Conservation (phyloP, 2,113 vertebrate species). For the Pipra filicauda region DNA sequence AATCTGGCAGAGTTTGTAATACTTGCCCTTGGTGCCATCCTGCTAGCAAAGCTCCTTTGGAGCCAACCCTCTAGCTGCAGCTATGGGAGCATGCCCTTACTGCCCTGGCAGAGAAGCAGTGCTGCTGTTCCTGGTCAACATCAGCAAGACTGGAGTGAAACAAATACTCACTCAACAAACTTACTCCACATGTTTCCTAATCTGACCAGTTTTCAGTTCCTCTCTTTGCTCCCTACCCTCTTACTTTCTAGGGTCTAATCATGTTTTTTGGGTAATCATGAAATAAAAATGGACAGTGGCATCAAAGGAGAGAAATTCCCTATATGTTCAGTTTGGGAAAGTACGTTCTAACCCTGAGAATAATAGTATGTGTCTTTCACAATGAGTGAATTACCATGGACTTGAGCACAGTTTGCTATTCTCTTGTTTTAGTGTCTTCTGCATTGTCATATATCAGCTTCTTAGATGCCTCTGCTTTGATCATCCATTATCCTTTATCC, state of each 20-base stretch:
- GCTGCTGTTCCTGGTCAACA: neutral
- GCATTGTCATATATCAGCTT: neutral
- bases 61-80: neutral
- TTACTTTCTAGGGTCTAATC: neutral
- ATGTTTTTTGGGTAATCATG: neutral
- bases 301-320: neutral
- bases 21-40: neutral
- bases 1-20: neutral
- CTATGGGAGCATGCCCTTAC: neutral
- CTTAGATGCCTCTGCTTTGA: neutral
- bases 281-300: neutral
- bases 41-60: neutral
- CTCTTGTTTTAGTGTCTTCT: neutral
- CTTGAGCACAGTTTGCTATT: neutral
- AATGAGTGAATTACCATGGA: neutral
- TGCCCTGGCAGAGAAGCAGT: neutral
- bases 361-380: neutral
- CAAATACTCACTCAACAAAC: neutral
- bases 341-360: neutral
- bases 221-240: neutral
- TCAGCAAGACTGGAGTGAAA: neutral
- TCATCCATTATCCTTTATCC: neutral
- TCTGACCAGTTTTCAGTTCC: neutral
- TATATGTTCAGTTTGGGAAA: neutral
- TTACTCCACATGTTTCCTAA: neutral